Conservation (phyloP, 2,888 invertebrate species). For the Zaprionus obscuricornis region DNA sequence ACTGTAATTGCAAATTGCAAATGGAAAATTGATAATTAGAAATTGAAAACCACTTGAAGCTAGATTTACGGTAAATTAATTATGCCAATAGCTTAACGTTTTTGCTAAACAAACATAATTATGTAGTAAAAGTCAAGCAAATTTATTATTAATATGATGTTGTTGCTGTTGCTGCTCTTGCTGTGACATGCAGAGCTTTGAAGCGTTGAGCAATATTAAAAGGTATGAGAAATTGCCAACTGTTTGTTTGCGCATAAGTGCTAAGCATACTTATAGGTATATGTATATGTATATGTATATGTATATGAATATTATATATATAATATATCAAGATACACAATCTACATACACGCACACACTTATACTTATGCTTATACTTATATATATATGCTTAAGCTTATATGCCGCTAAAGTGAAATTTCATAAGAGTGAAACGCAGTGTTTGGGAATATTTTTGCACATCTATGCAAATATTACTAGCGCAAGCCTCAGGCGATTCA, state of each 20-base stretch:
- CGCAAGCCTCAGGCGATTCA: slow-evolving; percentile 37
- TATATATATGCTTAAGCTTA: neutral
- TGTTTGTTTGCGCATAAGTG: slow-evolving; percentile 21
- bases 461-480: slow-evolving; percentile 60
- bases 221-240: slow-evolving; percentile 9
- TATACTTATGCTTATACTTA: neutral
- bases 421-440: slow-evolving; percentile 25
- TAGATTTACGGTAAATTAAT: too few relatives aligned
- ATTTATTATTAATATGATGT: too few relatives aligned
- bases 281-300: neutral
- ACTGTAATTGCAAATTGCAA: neutral
- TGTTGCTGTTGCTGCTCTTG: too few relatives aligned
- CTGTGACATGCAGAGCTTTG: neutral
- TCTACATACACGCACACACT: neutral
- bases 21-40: too few relatives aligned
- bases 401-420: slow-evolving; percentile 28
- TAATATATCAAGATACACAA: too few relatives aligned
- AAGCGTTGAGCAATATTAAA: neutral
- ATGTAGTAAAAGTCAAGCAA: too few relatives aligned
- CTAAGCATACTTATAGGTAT: neutral
- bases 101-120: too few relatives aligned
- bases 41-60: too few relatives aligned
- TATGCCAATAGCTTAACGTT: too few relatives aligned
- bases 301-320: neutral
- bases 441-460: slow-evolving; percentile 27